Evolutionary conservation across 2,113 vertebrate species (phyloP), one percentile per base, ranked within the genome.

Genomic region (Uropsilus gracilis): DNA sequence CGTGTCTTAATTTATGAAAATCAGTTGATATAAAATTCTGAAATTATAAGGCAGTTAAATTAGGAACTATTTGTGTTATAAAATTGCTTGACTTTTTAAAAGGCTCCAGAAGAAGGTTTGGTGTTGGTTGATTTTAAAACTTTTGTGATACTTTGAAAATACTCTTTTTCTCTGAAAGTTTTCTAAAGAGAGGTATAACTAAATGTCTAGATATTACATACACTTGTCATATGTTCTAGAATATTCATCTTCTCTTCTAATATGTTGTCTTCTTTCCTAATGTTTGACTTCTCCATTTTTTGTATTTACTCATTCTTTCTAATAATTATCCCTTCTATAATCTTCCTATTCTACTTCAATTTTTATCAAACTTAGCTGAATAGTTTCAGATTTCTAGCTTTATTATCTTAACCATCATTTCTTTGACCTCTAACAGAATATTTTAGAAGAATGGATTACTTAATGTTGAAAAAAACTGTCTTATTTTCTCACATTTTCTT

Each of bases 111-210:
- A 46, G 66, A 84, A 7, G 30, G 30, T 94, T 95, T 91, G 39
- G 9, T 46, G 11, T 96, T 87, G 59, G 32, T 95, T 89, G 34
- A 61, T 85, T 84, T 96, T 89, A 94, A 92, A 78, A 28, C n/a
- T 94, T 96, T 81, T 24, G 34, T 88, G 34, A 32, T 96, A 69
- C 55, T 94, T 95, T 90, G 81, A 89, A 91, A 89, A 95, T 90
- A 86, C 3, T 94, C 66, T 3, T 28, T 88, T 84, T 90, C 24
- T 94, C 24, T 91, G 50, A 90, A 95, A 59, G 28, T 86, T 73
- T 93, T 87, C 39, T 93, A n/a, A 94, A 71, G 16, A 42, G 26
- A 86, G 26, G 24, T 91, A 44, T 94, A 34, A 9, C n/a, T 87
- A n/a, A 11, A 22, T 76, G 17, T 85, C 39, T 75, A 81, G 24